phyloP scores from a whole-genome alignment of 2,113 vertebrate genomes.

The Leuciscus idus region DNA sequence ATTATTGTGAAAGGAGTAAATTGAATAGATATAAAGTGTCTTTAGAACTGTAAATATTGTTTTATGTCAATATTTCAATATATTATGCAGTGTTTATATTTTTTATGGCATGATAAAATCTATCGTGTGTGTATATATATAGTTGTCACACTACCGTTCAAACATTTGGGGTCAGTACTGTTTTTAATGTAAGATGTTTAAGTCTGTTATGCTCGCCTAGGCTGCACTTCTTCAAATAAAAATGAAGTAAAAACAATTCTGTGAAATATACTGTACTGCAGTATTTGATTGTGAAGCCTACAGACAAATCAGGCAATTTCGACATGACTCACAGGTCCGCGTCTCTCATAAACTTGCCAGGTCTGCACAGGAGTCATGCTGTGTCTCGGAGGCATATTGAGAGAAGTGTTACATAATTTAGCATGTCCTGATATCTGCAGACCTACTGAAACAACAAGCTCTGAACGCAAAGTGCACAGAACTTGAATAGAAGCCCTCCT shows the following conservation, averaged over 20 bases:
- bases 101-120: no score
- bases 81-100: not conserved
- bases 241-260: not conserved
- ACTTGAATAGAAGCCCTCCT: not conserved
- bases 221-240: not conserved
- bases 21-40: not conserved
- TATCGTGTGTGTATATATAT: no score
- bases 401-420: slow-evolving; percentile 39
- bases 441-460: slow-evolving; percentile 14
- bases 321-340: slow-evolving; percentile 47
- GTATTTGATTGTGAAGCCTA: not conserved
- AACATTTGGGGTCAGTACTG: no score
- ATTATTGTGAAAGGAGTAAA: not conserved
- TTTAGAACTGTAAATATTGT: not conserved
- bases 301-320: slow-evolving; percentile 22
- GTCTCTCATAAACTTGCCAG: slow-evolving; percentile 32
- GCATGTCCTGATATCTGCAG: slow-evolving; percentile 1
- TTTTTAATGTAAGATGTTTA: no score
- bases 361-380: not conserved
- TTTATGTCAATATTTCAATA: not conserved
- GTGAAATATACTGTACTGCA: no score
- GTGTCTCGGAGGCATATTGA: slow-evolving; percentile 10
- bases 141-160: no score
- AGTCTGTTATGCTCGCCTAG: no score
- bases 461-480: not conserved